These are phyloP conservation scores for Piaya cayana DNA, from an alignment of 2,113 vertebrate genomes.

Conservation along the genomic window DNA sequence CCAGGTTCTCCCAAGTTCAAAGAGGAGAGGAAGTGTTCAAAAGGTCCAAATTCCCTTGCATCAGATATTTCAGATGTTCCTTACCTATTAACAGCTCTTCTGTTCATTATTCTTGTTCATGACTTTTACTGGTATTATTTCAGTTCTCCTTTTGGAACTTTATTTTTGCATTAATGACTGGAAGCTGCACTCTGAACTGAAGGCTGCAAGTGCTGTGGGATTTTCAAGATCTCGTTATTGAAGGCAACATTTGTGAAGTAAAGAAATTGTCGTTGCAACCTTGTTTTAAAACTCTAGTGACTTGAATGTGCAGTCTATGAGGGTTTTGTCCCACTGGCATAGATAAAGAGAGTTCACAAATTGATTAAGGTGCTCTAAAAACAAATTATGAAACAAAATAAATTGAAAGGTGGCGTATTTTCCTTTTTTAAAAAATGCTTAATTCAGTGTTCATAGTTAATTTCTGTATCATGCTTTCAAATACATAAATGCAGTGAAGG, in stretches of 20 bases:
- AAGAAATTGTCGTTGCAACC: not conserved
- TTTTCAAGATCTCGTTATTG: not conserved
- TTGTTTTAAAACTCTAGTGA: not conserved
- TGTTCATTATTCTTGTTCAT: not conserved
- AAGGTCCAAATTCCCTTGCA: fast-evolving
- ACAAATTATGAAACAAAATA: not conserved
- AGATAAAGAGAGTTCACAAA: not conserved
- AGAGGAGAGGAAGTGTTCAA: not conserved
- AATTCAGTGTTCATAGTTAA: fast-evolving
- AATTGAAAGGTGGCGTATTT: not conserved
- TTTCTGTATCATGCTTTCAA: not conserved
- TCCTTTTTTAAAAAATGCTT: not conserved
- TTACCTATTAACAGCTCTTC: not conserved
- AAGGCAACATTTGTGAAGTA: not conserved
- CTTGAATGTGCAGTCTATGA: fast-evolving
- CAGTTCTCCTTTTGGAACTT: not conserved
- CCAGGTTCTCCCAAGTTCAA: not conserved
- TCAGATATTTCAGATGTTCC: not conserved
- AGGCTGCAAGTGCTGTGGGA: not conserved
- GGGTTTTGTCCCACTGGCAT: not conserved
- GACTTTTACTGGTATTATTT: not conserved
- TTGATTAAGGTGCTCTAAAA: not conserved
- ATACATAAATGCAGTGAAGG: not conserved
- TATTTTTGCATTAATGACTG: not conserved
- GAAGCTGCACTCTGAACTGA: not conserved